phyloP scores from a whole-genome alignment of 2,797 vertebrate genomes.

The Epinephelus malabaricus region DNA sequence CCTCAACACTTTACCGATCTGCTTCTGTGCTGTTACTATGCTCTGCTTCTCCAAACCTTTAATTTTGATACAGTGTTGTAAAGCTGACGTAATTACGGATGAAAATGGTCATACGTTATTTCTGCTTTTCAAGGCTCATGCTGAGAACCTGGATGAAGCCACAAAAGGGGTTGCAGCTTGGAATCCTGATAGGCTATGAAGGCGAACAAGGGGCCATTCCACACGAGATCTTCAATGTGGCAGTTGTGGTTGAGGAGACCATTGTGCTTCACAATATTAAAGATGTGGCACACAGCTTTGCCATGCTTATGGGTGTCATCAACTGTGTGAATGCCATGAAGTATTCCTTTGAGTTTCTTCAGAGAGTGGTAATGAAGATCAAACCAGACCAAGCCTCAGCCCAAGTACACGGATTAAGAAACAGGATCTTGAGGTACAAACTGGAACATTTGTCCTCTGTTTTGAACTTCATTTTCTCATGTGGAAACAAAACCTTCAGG shows the following conservation, averaged over 20 bases:
- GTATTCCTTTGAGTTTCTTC: constrained; percentile 9
- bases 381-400: constrained; percentile 10
- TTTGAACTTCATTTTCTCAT: too few species aligned
- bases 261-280: too few species aligned
- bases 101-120: too few species aligned
- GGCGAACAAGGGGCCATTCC: background rate
- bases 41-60: too few species aligned
- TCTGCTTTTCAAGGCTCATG: too few species aligned
- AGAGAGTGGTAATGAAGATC: constrained; percentile 4
- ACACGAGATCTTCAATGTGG: background rate
- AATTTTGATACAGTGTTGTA: too few species aligned
- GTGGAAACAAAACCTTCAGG: too few species aligned
- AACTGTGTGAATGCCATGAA: background rate
- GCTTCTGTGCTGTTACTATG: too few species aligned
- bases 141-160: background rate
- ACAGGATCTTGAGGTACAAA: constrained; percentile 21
- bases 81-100: too few species aligned
- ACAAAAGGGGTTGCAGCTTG: background rate
- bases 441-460: background rate
- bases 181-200: background rate
- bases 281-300: background rate
- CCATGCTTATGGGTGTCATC: background rate
- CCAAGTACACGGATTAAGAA: background rate
- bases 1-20: too few species aligned
- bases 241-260: background rate